A percentile compares a stretch with the other conserved stretches of the same genome.
These are phyloP conservation scores for Campylomormyrus tamandua DNA, from an alignment of 2,113 vertebrate genomes.

Conservation along the genomic window DNA sequence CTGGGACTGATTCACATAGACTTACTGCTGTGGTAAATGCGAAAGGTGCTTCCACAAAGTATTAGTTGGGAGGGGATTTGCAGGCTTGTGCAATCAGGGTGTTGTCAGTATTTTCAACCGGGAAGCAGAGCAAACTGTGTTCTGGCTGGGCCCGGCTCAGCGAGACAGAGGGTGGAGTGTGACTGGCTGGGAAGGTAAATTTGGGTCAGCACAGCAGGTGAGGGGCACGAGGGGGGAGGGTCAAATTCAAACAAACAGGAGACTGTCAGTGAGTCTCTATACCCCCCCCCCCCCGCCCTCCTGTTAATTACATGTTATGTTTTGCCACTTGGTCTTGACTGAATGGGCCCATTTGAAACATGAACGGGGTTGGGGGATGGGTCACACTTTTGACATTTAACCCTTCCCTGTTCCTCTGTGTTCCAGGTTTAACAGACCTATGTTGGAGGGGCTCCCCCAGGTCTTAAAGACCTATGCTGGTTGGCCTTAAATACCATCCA, in stretches of 20 bases:
- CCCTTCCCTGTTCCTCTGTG: background rate
- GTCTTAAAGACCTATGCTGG: background rate
- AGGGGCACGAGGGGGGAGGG: background rate
- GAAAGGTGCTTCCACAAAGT: background rate
- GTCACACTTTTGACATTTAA: background rate
- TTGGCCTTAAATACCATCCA: background rate
- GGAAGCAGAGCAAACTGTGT: conserved; percentile 5
- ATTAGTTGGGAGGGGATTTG: background rate
- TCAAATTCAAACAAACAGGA: conserved; percentile 42
- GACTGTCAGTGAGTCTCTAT: conserved; percentile 38
- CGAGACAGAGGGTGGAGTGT: conserved; percentile 27
- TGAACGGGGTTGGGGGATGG: background rate
- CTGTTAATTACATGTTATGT: conserved; percentile 40
- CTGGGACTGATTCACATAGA: background rate
- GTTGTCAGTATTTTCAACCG: background rate
- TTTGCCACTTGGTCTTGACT: conserved; percentile 43
- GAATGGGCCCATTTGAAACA: conserved; percentile 44
- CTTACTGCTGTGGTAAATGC: background rate
- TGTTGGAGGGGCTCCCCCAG: background rate
- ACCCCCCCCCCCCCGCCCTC: conserved; percentile 13
- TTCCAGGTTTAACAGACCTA: background rate
- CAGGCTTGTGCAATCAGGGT: background rate
- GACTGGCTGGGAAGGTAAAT: conserved; percentile 16
- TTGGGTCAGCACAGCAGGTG: conserved; percentile 13
- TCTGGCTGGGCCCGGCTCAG: background rate